Evolutionary conservation across 2,797 vertebrate genomes (phyloP).

Genomic region (Acrossocheilus wenchowensis): DNA sequence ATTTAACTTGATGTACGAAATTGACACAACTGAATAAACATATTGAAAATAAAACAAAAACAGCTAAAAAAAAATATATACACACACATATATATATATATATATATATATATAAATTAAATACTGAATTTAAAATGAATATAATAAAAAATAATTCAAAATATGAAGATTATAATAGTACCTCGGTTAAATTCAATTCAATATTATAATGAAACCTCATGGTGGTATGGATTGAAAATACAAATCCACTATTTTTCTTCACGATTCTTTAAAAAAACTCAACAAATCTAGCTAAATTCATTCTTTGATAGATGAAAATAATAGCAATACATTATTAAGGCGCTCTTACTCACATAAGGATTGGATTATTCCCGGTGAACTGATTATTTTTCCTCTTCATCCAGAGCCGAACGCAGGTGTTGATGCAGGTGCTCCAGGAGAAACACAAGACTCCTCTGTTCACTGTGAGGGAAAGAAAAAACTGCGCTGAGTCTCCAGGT

Average conservation of each 20-base stretch:
- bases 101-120: background rate
- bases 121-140: background rate
- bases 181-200: no score
- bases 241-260: background rate
- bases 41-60: background rate
- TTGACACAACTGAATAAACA: background rate
- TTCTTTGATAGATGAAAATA: background rate
- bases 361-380: background rate
- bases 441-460: conserved; percentile 27
- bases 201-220: no score
- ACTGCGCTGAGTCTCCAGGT: background rate
- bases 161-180: background rate
- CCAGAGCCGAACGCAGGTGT: background rate
- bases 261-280: no score
- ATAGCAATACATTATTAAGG: background rate
- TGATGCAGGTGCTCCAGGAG: conserved; percentile 13
- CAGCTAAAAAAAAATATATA: background rate
- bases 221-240: no score
- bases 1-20: background rate
- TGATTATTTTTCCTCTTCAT: background rate
- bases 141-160: background rate
- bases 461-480: background rate
- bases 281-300: background rate
- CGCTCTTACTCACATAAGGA: background rate
- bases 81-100: background rate